Evolutionary conservation across 2,113 vertebrate genomes (phyloP).

Genomic region (Neodon shergylaensis): DNA sequence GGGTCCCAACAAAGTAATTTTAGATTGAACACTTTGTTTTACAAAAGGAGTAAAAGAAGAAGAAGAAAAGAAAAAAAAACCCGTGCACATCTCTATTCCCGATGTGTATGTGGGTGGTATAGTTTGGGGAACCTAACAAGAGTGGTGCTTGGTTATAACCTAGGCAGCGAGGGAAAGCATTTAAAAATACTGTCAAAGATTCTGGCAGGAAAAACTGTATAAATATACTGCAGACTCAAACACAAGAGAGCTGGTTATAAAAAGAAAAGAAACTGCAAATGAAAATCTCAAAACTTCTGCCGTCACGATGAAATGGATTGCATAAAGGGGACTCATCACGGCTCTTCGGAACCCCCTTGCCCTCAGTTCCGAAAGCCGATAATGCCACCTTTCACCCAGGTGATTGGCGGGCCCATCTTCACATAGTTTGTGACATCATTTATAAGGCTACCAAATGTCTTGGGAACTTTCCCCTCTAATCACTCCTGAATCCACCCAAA

Average conservation of each 20-base stretch:
- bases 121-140: slow-evolving; percentile 71
- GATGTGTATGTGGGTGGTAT: slow-evolving; percentile 69
- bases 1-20: slow-evolving; percentile 64
- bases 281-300: slow-evolving; percentile 75
- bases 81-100: slow-evolving; percentile 68
- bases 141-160: slow-evolving; percentile 71
- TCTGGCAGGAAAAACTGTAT: slow-evolving; percentile 70
- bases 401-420: slow-evolving; percentile 67
- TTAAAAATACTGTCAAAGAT: slow-evolving; percentile 77
- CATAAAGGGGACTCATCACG: slow-evolving; percentile 51
- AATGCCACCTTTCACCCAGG: slow-evolving; percentile 57
- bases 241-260: slow-evolving; percentile 71
- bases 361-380: slow-evolving; percentile 65
- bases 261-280: slow-evolving; percentile 75
- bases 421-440: slow-evolving; percentile 79
- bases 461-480: slow-evolving; percentile 80
- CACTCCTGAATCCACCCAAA: slow-evolving; percentile 77
- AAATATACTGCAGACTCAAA: slow-evolving; percentile 76
- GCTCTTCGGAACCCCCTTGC: slow-evolving; percentile 33
- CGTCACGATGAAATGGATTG: slow-evolving; percentile 64
- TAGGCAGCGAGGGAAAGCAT: slow-evolving; percentile 73
- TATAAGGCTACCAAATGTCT: slow-evolving; percentile 80
- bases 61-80: not conserved
- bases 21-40: slow-evolving; percentile 71
- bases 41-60: slow-evolving; percentile 8